Evolutionary conservation across 1,140 invertebrate species (phyloP).

Genomic region (Microplitis mediator): DNA sequence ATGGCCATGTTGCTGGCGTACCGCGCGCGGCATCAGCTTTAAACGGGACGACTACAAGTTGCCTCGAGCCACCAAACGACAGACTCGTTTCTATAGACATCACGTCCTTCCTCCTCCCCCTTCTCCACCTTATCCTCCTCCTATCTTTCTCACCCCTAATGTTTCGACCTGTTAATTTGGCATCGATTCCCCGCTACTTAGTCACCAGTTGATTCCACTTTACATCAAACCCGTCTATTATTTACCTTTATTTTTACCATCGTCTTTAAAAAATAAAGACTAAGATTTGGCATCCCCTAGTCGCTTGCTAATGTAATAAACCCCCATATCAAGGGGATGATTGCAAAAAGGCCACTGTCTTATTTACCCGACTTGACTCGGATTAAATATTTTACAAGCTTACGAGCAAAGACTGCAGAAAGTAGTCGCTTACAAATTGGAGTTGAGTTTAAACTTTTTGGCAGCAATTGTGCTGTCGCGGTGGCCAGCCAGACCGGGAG

Average conservation of each 20-base stretch:
- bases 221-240: no score
- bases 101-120: constrained; percentile 12
- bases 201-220: constrained; percentile 27
- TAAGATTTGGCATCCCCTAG: no score
- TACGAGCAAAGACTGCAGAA: constrained; percentile 28
- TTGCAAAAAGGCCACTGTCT: no score
- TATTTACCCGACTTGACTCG: no score
- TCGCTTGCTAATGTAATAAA: no score
- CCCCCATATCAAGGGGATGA: no score
- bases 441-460: constrained; percentile 56
- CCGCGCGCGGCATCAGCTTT: constrained; percentile 34
- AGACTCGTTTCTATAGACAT: constrained; percentile 25
- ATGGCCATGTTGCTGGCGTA: constrained; percentile 33
- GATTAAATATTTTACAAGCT: constrained; percentile 13
- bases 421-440: constrained; percentile 50
- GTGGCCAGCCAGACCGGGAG: no score
- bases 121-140: background rate
- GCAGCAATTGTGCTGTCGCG: constrained; percentile 29
- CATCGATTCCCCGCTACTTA: constrained; percentile 23
- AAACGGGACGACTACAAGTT: constrained; percentile 33
- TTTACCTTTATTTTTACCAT: no score
- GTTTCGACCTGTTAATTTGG: constrained; percentile 17
- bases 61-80: constrained; percentile 35
- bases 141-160: background rate
- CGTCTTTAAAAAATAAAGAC: no score